A percentile compares a stretch with the other conserved stretches of the same genome.
Evolutionary conservation across 2,797 vertebrate genomes (phyloP).

Genomic region (Capromys pilorides): DNA sequence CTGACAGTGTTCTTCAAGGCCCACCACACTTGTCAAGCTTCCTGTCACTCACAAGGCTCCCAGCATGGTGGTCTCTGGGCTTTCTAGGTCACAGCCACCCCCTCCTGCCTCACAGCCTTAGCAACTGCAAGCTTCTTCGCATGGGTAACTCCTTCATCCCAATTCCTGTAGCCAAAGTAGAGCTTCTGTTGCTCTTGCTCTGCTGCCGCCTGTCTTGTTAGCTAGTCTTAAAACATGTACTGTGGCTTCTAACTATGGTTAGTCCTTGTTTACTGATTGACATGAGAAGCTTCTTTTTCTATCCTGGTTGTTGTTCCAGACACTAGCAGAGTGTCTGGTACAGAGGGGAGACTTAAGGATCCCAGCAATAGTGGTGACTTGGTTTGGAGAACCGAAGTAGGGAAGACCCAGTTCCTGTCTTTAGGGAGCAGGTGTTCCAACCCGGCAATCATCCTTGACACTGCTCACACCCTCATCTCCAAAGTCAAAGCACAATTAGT

Average conservation of each 20-base stretch:
- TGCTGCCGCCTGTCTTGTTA: not conserved
- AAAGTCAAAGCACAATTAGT: not conserved
- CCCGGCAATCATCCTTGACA: not conserved
- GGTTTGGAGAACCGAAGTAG: not conserved
- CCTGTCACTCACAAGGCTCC: not conserved
- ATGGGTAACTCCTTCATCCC: not conserved
- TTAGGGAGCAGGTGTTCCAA: not conserved
- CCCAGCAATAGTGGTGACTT: not conserved
- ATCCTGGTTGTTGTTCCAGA: not conserved
- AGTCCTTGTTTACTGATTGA: not conserved
- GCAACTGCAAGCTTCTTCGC: not conserved
- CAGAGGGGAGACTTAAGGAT: not conserved
- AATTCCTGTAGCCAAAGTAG: not conserved
- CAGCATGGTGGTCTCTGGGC: not conserved
- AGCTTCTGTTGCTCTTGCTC: not conserved
- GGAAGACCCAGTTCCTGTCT: not conserved
- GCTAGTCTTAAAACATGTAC: not conserved
- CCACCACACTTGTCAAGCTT: not conserved
- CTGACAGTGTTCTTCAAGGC: not conserved
- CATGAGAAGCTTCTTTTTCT: not conserved
- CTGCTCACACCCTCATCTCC: not conserved
- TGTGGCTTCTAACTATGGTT: not conserved
- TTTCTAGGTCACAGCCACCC: not conserved
- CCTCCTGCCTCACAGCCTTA: not conserved
- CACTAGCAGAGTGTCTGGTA: not conserved